Evolutionary conservation across 2,113 vertebrate species (phyloP).

Genomic region (Podiceps cristatus): DNA sequence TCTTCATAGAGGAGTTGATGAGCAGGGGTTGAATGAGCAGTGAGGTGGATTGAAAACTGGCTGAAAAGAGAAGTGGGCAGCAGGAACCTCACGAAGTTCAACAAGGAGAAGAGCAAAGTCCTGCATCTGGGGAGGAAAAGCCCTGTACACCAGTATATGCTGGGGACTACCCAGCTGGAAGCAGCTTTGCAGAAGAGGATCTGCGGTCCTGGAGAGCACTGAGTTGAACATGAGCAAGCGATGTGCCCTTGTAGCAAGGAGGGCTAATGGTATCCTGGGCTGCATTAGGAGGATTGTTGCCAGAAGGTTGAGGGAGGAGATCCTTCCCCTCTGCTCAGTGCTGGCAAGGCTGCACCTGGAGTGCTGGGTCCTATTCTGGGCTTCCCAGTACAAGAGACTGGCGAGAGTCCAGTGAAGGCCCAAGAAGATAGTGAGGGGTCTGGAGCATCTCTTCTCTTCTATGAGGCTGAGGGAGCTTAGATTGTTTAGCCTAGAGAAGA

Average conservation of each 20-base stretch:
- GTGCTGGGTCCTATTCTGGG: background rate
- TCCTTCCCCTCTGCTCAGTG: background rate
- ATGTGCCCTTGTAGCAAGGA: background rate
- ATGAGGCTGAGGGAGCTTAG: background rate
- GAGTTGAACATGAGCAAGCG: accelerated
- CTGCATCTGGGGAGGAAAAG: background rate
- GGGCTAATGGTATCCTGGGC: background rate
- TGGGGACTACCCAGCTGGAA: background rate
- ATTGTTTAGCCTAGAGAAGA: background rate
- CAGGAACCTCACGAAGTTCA: background rate
- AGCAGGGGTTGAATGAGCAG: background rate
- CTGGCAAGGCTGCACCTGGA: background rate
- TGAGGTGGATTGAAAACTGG: background rate
- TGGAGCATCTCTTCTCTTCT: background rate
- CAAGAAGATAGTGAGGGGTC: background rate
- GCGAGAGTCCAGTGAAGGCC: background rate
- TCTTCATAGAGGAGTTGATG: background rate
- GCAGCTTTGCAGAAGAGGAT: background rate
- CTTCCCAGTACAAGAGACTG: background rate
- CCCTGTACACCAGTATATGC: background rate
- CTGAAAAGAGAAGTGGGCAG: background rate
- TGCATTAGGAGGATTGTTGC: background rate
- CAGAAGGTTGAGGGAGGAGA: background rate
- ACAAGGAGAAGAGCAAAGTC: background rate
- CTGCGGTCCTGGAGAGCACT: background rate